Base-by-base conservation (phyloP, 2,113 vertebrate genomes). In the Platichthys stellatus region DNA sequence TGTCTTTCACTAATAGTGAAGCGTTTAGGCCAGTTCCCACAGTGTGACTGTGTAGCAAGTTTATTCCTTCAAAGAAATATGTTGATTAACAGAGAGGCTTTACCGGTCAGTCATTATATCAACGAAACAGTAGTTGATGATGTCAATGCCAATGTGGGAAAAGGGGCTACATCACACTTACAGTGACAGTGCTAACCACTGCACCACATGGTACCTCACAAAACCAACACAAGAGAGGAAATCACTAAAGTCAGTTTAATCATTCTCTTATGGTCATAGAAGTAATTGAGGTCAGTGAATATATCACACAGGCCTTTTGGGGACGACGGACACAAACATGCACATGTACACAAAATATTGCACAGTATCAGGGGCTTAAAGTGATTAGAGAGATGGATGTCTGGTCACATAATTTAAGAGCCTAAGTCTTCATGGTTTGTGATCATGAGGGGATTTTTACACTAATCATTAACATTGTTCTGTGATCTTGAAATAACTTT, bases 401-500 rank as follows among this genome's bases (percentile, higher is more conserved):
- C 57, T 3, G 6, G 59, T 81, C 62, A 72, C 62, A 70, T 74
- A 47, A 63, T 59, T 72, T 47, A 62, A 69, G 62, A 61, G 65
- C 35, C 81, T 67, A 63, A 45, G 18, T 77, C 70, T 72, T 68
- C 56, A 74, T 72, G 63, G 77, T 80, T 78, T 77, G 62, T 74
- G 69, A 68, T 81, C 69, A 76, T 61, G 40, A 63, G 21, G 18
- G 31, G 64, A 70, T 80, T 74, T 81, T 81, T 40, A 69, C 61
- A 63, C 61, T 80, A 78, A 89, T 73, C 49, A 45, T 5, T 1
- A 58, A 73, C 67, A 43, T 66, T 77, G 7, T 69, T 73, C 70
- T 74, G 51, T 89, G 77, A 80, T 73, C 70, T 74, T 84, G 49
- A 73, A 76, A 66, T 17, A 54, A 72, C 51, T 72, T 43, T 73